These are phyloP conservation scores for Hylaea fasciaria DNA, from an alignment of 2,888 invertebrate species.

Conservation along the genomic window DNA sequence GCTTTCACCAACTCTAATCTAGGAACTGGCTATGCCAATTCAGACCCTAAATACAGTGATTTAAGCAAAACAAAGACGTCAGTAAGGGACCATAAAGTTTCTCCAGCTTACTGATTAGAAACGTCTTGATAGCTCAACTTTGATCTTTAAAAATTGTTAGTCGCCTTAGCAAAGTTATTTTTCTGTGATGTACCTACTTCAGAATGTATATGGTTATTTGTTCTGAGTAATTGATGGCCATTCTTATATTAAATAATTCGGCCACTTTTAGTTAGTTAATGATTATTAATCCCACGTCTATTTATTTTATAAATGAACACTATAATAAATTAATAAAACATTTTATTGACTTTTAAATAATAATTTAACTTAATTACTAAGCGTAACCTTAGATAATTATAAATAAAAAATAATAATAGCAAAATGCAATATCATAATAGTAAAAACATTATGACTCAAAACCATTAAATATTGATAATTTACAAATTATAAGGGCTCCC, in stretches of 20 bases:
- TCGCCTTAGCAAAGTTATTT: no score
- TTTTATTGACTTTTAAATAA: slow-evolving; percentile 84
- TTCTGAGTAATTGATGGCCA: no score
- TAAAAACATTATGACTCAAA: slow-evolving; percentile 51
- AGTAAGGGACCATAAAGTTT: background rate
- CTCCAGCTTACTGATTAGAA: background rate
- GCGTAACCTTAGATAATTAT: slow-evolving; percentile 75
- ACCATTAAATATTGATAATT: slow-evolving; percentile 27
- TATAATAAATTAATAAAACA: slow-evolving; percentile 70
- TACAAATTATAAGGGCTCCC: slow-evolving; percentile 31
- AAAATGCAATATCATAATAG: slow-evolving; percentile 69
- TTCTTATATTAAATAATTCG: no score
- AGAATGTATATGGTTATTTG: no score
- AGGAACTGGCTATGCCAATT: slow-evolving; percentile 20
- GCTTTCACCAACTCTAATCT: slow-evolving; percentile 22
- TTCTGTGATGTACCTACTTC: no score
- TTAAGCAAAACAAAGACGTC: background rate
- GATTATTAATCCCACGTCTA: no score
- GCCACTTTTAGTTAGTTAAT: no score
- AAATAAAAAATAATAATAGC: slow-evolving; percentile 65
- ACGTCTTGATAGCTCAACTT: no score
- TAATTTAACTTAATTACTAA: slow-evolving; percentile 82
- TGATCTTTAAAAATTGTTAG: no score
- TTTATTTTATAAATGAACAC: slow-evolving; percentile 54
- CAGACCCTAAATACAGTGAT: background rate